phyloP scores from a whole-genome alignment of 2,888 invertebrate genomes.

The Aphelenchoides bicaudatus region DNA sequence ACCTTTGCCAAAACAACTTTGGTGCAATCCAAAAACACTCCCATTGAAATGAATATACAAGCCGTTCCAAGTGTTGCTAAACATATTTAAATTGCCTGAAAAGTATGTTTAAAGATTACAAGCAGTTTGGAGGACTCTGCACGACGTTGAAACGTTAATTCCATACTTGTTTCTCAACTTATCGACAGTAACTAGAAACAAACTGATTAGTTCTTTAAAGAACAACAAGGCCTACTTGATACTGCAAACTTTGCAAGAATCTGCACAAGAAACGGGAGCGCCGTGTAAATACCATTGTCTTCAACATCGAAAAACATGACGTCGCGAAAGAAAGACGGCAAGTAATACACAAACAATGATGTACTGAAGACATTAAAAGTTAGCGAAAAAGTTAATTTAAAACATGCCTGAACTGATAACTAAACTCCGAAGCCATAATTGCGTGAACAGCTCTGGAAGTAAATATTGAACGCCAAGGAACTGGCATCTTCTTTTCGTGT shows the following conservation, averaged over 20 bases:
- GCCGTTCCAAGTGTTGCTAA: constrained; percentile 27
- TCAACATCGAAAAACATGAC: constrained; percentile 28
- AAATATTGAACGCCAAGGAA: constrained; percentile 31
- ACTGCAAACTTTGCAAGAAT: constrained; percentile 40
- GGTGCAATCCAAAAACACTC: constrained; percentile 43
- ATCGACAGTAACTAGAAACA: no score
- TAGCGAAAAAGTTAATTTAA: background rate
- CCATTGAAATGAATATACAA: constrained; percentile 31
- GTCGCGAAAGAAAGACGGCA: constrained; percentile 51
- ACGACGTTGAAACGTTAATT: no score
- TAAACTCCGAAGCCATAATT: constrained; percentile 6
- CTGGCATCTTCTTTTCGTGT: constrained; percentile 3
- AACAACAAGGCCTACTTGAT: no score
- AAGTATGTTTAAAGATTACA: no score
- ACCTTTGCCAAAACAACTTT: constrained; percentile 34
- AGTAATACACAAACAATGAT: constrained; percentile 43
- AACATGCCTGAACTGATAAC: background rate
- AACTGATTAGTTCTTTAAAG: no score
- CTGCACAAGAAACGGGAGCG: constrained; percentile 42
- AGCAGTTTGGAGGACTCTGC: no score
- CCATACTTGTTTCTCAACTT: no score
- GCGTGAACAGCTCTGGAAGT: constrained; percentile 25
- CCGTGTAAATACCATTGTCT: constrained; percentile 44
- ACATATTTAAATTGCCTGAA: no score
- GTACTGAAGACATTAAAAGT: constrained; percentile 22